Base-by-base conservation (phyloP, 2,888 invertebrate genomes). In the Stomorhina lunata region DNA sequence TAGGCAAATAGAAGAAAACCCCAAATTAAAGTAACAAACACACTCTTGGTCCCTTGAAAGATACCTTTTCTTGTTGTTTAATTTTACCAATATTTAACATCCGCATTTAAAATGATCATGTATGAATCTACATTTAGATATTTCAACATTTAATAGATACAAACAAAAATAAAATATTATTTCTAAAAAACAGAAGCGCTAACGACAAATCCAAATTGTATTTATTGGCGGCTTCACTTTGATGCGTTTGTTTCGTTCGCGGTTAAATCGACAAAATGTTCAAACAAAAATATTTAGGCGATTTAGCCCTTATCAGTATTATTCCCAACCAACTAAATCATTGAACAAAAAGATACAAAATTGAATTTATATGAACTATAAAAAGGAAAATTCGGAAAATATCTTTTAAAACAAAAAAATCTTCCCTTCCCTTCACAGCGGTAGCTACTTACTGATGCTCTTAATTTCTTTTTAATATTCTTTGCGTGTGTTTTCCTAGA, bases 201-300 rank as follows among this genome's bases (percentile, higher is more conserved):
- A 89, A 88, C 86, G 85, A 80, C 80, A 79, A 68, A 77, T 59
- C 53, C 63, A 75, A 69, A 72, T 72, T 61, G 50, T 73, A n/a
- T n/a, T 76, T 65, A 71, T 43, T 63, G 53, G 72, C 77, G 66
- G 77, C 72, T 57, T 48, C 10, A 48, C 50, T 77, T 77, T 77
- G 77, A 65, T 65, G 82, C 75, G 69, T 71, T 75, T 82, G 73
- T 75, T 72, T 79, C 57, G 85, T 72, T 79, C 57, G 85, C 86
- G 86, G 71, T 80, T 80, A 77, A 76, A 83, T 80, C 81, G 63
- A 81, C 34, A 84, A 84, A 84, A 89, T 86, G 86, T 86, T 88
- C 85, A 88, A 86, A 88, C 86, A 87, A 87, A 89, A 89, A 89
- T 89, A 89, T 89, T 89, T 89, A 86, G 88, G 86, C 87, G 88